Conservation (phyloP, 2,113 vertebrate species). For the Pitta sordida region DNA sequence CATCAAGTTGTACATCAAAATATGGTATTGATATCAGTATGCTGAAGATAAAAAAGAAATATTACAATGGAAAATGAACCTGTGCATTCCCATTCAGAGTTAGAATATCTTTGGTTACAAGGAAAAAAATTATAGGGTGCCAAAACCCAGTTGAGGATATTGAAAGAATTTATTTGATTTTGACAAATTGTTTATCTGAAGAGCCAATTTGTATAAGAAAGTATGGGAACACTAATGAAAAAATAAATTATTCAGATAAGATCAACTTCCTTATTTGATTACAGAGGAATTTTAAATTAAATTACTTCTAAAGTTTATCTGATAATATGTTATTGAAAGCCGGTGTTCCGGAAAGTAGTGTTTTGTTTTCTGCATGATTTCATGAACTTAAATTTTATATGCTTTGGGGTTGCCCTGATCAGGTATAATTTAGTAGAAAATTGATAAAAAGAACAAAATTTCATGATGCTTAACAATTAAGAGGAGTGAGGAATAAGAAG, state of each 20-base stretch:
- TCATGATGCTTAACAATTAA: background rate
- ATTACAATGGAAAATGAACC: background rate
- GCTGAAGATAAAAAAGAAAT: background rate
- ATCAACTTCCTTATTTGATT: background rate
- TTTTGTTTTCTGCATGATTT: background rate
- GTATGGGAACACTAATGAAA: background rate
- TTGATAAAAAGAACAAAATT: background rate
- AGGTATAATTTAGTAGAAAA: background rate
- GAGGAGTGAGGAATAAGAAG: background rate
- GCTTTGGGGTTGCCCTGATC: background rate
- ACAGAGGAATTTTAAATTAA: background rate
- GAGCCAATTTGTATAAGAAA: background rate
- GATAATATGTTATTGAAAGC: background rate
- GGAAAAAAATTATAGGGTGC: background rate
- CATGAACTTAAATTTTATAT: background rate
- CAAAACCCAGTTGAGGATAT: background rate
- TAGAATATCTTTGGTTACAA: background rate
- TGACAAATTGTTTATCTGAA: background rate
- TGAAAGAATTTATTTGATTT: background rate
- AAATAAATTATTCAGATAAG: background rate
- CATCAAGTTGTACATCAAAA: background rate
- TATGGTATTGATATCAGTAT: background rate
- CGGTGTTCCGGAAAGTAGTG: background rate
- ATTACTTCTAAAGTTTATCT: background rate
- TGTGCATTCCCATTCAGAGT: background rate